These are phyloP conservation scores for Panthera uncia DNA, from an alignment of 2,113 vertebrate species.

Conservation along the genomic window DNA sequence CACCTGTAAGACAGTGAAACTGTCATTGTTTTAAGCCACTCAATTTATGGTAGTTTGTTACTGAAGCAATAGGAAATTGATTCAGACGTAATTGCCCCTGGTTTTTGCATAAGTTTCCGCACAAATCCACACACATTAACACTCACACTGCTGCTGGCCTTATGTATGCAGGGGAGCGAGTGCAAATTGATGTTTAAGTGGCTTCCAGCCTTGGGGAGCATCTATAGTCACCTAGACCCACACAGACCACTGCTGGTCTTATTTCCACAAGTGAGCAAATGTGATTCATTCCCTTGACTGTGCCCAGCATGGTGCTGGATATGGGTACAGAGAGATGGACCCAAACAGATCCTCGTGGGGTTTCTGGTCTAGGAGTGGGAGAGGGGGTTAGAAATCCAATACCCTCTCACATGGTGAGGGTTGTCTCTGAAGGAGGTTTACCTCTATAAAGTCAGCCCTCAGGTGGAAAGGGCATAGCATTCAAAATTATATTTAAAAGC, in stretches of 20 bases:
- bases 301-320: not conserved
- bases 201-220: not conserved
- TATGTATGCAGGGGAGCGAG: not conserved
- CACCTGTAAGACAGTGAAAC: not conserved
- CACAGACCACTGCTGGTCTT: not conserved
- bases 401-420: not conserved
- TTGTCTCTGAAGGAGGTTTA: not conserved
- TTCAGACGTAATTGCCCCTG: not conserved
- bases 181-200: not conserved
- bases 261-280: not conserved
- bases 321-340: not conserved
- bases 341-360: not conserved
- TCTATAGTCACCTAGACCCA: not conserved
- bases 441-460: not conserved
- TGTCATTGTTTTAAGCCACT: not conserved
- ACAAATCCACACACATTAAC: not conserved
- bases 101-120: not conserved
- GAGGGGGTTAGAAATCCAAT: not conserved
- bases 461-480: not conserved
- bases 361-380: not conserved
- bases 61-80: not conserved
- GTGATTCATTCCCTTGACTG: not conserved
- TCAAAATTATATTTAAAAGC: slow-evolving; percentile 21
- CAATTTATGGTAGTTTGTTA: not conserved
- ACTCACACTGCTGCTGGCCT: not conserved